Conservation (phyloP, 2,888 invertebrate genomes). For the Melinaea marsaeus region DNA sequence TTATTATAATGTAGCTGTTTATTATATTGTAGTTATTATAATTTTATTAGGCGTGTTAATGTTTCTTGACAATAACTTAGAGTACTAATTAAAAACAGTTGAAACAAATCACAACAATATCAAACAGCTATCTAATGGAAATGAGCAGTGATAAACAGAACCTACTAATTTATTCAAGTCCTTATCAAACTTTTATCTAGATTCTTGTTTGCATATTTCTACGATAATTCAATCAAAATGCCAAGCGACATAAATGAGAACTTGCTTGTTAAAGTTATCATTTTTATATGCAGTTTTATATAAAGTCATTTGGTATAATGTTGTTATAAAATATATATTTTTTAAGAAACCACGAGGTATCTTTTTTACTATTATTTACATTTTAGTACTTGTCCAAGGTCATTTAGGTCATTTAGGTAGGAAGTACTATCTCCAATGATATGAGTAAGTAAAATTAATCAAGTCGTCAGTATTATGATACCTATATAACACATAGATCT, state of each 20-base stretch:
- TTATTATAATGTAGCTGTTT: too few relatives aligned
- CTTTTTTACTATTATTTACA: too few relatives aligned
- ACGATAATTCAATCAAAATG: slow-evolving; percentile 20
- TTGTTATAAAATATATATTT: too few relatives aligned
- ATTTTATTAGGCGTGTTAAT: neutral
- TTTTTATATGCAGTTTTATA: neutral
- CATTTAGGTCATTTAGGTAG: too few relatives aligned
- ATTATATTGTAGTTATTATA: too few relatives aligned
- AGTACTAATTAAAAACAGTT: slow-evolving; percentile 3
- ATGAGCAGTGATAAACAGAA: slow-evolving; percentile 18
- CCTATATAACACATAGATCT: too few relatives aligned
- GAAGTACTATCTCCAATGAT: too few relatives aligned
- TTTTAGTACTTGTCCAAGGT: too few relatives aligned
- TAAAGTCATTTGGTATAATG: neutral
- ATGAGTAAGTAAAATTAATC: too few relatives aligned
- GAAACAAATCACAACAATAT: slow-evolving; percentile 20
- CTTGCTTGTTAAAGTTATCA: slow-evolving; percentile 9
- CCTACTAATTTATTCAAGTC: slow-evolving; percentile 22
- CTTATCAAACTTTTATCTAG: slow-evolving; percentile 22
- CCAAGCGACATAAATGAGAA: slow-evolving; percentile 12
- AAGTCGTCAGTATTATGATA: too few relatives aligned
- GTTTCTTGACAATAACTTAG: slow-evolving; percentile 1
- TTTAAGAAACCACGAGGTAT: too few relatives aligned
- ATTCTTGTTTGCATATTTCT: slow-evolving; percentile 21
- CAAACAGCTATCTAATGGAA: slow-evolving; percentile 19